phyloP scores from a whole-genome alignment of 1,140 invertebrate species.

The Camponotus pennsylvanicus region DNA sequence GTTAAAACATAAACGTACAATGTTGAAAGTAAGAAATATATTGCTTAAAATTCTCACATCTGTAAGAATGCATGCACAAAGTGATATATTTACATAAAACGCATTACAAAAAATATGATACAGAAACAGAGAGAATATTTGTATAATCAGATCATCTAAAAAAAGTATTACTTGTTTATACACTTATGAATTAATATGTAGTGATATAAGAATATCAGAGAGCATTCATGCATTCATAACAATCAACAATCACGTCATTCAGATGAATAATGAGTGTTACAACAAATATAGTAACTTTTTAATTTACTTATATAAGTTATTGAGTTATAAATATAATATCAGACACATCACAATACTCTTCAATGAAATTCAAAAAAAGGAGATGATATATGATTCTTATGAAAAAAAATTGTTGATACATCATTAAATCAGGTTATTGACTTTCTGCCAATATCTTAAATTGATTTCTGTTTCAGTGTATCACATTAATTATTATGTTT shows the following conservation, averaged over 20 bases:
- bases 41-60: not conserved
- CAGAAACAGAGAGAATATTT: slow-evolving; percentile 30
- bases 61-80: not conserved
- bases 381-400: not conserved
- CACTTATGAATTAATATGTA: slow-evolving; percentile 62
- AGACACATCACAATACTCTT: slow-evolving; percentile 12
- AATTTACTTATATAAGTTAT: slow-evolving; percentile 46
- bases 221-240: slow-evolving; percentile 25
- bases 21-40: slow-evolving; percentile 90
- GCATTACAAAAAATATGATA: not conserved
- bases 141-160: slow-evolving; percentile 37
- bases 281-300: slow-evolving; percentile 34
- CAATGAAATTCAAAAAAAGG: slow-evolving; percentile 38
- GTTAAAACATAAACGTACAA: slow-evolving; percentile 93
- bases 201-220: slow-evolving; percentile 62
- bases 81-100: not conserved
- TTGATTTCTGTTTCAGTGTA: slow-evolving; percentile 88
- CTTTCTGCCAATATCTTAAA: not conserved
- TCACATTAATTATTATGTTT: slow-evolving; percentile 94
- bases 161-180: slow-evolving; percentile 15
- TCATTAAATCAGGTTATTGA: not conserved
- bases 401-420: not conserved
- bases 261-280: slow-evolving; percentile 25
- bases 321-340: slow-evolving; percentile 30
- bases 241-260: slow-evolving; percentile 8